Evolutionary conservation across 2,888 invertebrate species (phyloP), one percentile per base, ranked within the genome.

Genomic region (Scotopteryx bipunctaria): DNA sequence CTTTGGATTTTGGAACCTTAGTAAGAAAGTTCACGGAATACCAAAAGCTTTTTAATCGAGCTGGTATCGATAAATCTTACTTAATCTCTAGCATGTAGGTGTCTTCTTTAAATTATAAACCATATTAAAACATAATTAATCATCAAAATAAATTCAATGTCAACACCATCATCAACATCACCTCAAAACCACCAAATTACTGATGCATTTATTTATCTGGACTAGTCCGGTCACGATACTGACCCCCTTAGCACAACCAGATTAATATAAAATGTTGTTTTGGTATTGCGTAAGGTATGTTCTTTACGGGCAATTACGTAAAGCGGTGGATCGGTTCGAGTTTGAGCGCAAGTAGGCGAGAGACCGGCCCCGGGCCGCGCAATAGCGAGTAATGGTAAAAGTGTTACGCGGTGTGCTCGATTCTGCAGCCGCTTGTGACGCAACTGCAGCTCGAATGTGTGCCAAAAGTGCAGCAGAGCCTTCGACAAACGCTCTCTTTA

Each of bases 391-490:
- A 81, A 83, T 81, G 81, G 86, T 84, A 86, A 84, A 86, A 88
- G 87, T 89, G 84, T 88, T 87, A 88, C 89, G 81, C 81, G 76
- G 70, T 78, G 86, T 78, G 78, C 87, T 76, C 83, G 78, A 80
- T 85, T 78, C 80, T 67, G 70, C 69, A 70, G 67, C 66, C 61
- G 61, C 50, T 55, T 54, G 56, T 59, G 59, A 87, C 80, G 87
- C 87, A 86, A 87, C 70, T 35, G 52, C 52, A 59, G 45, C 48
- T 78, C 82, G 78, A 87, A 89, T 88, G 85, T 90, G 80, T 88
- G 89, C 87, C 87, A 86, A 86, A 87, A 87, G 78, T 87, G 87
- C 88, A 89, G 76, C 71, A 75, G 69, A 82, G 78, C 81, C 83
- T 81, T 78, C 77, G 63, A 13, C 44, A 44, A 16, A 21, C 52